Base-by-base conservation (phyloP, 2,888 invertebrate species). In the Alcis repandata region DNA sequence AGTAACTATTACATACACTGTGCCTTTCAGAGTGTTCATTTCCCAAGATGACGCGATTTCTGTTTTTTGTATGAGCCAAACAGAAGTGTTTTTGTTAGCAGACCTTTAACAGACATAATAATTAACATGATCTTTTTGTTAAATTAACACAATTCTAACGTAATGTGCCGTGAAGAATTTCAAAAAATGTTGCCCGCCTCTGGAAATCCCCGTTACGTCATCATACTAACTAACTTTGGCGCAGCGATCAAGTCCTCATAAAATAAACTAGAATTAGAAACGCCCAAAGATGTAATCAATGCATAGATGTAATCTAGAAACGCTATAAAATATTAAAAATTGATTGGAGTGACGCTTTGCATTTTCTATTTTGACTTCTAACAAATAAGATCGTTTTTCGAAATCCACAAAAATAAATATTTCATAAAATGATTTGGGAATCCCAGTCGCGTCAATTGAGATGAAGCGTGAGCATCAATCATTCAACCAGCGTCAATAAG, bases 111-210 rank as follows among this genome's bases (percentile, higher is more conserved):
- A 63, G 59, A 63, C 22, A 17, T 54, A 36, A 48, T 36, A 58
- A 61, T 61, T 61, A 66, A 52, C 45, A 4, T 58, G 46, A 51
- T 40, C 10, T 41, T 66, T 61, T 66, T 66, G 53, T 53, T 58
- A 27, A 38, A 65, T 57, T 60, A 46, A 36, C 66, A 61, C 53
- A 17, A 40, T 33, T 32, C 17, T 61, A 43, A 13, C n/a, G 32
- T 45, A 15, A 48, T 43, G 56, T 61, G 41, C 40, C 19, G 41
- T 20, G 46, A 65, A 49, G 15, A 43, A 22, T 36, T 27, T n/a
- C 8, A 19, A 43, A 17, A 56, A n/a, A 36, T 9, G 9, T 41
- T n/a, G 8, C 27, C n/a, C 17, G 8, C 4, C 36, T 52, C 45
- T 33, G 58, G 53, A n/a, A 51, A 63, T 52, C 10, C 58, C 58